These are phyloP conservation scores for Unio delphinus DNA, from an alignment of 2,888 invertebrate species.

Conservation along the genomic window DNA sequence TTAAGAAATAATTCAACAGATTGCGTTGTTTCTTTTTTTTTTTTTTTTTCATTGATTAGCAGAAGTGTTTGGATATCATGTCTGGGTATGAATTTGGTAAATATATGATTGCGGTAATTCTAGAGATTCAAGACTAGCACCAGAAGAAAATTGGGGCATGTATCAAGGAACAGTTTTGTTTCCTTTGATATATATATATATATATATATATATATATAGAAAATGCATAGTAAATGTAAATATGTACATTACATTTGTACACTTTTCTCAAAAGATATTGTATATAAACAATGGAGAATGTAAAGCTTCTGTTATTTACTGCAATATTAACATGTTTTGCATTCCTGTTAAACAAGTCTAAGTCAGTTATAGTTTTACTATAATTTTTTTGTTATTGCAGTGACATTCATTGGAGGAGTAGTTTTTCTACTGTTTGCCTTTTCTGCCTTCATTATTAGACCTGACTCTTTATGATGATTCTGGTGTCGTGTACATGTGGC, in stretches of 20 bases:
- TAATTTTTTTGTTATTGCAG: constrained; percentile 77
- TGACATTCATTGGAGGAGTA: constrained; percentile 95
- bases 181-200: neutral
- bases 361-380: neutral
- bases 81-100: too few species aligned
- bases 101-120: too few species aligned
- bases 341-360: neutral
- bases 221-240: neutral
- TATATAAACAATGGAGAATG: too few species aligned
- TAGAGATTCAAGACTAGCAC: neutral
- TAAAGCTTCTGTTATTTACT: too few species aligned
- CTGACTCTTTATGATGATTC: constrained; percentile 66
- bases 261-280: neutral
- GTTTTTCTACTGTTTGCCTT: constrained; percentile 96
- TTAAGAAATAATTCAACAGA: too few species aligned
- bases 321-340: too few species aligned
- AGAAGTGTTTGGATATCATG: too few species aligned
- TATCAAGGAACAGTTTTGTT: neutral
- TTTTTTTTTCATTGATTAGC: too few species aligned
- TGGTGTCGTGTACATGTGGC: neutral
- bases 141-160: neutral
- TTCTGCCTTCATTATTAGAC: constrained; percentile 90
- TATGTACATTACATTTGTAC: neutral
- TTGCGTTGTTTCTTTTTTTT: too few species aligned
- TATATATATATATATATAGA: too few species aligned